Base-by-base conservation (phyloP, 2,113 vertebrate genomes). In the Hyaena hyaena region DNA sequence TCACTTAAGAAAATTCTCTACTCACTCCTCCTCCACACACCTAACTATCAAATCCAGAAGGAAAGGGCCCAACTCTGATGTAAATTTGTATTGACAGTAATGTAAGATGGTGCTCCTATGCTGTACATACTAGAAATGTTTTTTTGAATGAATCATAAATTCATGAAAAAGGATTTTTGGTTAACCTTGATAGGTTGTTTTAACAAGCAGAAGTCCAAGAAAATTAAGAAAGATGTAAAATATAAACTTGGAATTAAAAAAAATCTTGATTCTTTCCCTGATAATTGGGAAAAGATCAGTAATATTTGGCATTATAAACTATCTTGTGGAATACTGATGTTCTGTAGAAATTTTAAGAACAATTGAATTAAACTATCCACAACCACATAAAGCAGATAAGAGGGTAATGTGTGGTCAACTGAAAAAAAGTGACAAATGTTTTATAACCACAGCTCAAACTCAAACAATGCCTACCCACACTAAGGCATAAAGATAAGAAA, bases 211-310 rank as follows among this genome's bases (percentile, higher is more conserved):
- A 92, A 90, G 24, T 65, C 11, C 5, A 11, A 95, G 61, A 88
- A 45, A 85, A 11, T 55, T 79, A 66, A 58, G 63, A 83, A 90
- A 88, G 63, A 48, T 90, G 31, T 45, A 35, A 77, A 82, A 50
- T 74, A 84, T 85, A 97, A 94, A 16, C 19, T 87, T 90, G 26
- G 92, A 80, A 74, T 92, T 61, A 19, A 50, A 65, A 92, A 50
- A 73, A 92, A 55, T 24, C 26, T 33, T 76, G 26, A 45, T 65
- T 53, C 24, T 96, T 82, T 95, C 11, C 28, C 43, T 69, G 10
- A 82, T 31, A 53, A 43, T 26, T 90, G 66, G n/a, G 23, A 48
- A 86, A 90, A 93, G 43, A 87, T 92, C 23, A 28, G 14, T 77
- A 68, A 87, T 82, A 69, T 63, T 90, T 65, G 10, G 35, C 24